Evolutionary conservation across 92 coral and sea anemone species (phyloP).

Genomic region (Umimayanthus chanpuru): DNA sequence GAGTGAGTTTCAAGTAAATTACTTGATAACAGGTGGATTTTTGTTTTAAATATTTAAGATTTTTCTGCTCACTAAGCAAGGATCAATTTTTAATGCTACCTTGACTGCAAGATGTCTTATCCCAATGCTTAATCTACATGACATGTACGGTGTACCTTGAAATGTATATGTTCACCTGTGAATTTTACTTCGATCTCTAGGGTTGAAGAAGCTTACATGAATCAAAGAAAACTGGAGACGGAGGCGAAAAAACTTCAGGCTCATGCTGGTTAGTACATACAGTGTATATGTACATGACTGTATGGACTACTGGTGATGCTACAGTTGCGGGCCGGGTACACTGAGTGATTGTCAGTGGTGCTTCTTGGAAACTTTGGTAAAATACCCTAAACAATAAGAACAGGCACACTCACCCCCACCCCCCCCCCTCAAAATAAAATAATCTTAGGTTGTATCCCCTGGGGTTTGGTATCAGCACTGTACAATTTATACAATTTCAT

Average conservation of each 20-base stretch:
- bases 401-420: too few species aligned
- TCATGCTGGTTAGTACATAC: slow-evolving; percentile 74
- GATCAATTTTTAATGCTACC: background rate
- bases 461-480: too few species aligned
- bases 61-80: background rate
- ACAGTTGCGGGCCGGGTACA: background rate
- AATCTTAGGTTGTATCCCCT: too few species aligned
- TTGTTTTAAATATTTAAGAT: too few species aligned
- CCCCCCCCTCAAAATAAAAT: too few species aligned
- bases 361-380: too few species aligned
- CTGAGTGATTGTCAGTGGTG: too few species aligned
- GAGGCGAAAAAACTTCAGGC: slow-evolving; percentile 94
- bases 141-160: background rate
- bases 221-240: slow-evolving; percentile 93
- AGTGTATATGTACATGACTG: background rate
- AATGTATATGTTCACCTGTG: background rate
- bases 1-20: too few species aligned
- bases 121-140: background rate
- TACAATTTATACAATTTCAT: too few species aligned
- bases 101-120: background rate
- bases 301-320: background rate
- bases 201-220: slow-evolving; percentile 93
- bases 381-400: too few species aligned
- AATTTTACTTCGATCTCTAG: slow-evolving; percentile 39
- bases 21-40: background rate